These are phyloP conservation scores for Pipa parva DNA, from an alignment of 2,113 vertebrate genomes.

Conservation along the genomic window DNA sequence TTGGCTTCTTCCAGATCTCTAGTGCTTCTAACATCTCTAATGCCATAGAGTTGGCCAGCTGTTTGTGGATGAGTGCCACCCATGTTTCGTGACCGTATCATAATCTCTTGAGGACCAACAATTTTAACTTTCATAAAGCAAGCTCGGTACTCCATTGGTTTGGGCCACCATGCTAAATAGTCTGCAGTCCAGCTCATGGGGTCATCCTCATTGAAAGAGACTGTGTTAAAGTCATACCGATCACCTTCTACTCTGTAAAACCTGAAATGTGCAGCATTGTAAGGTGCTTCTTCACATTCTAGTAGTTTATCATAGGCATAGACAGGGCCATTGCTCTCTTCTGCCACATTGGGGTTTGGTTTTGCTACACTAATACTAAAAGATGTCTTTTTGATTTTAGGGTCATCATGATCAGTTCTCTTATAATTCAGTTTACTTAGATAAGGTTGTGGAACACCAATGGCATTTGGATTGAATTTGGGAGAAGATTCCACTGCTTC, in stretches of 20 bases:
- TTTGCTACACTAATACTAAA: constrained; percentile 93
- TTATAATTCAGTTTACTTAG: constrained; percentile 87
- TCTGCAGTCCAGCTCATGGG: constrained; percentile 96
- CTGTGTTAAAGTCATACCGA: constrained; percentile 88
- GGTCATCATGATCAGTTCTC: constrained; percentile 83
- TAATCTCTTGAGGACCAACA: constrained; percentile 79
- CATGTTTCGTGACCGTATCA: constrained; percentile 90
- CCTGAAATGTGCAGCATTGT: constrained; percentile 83
- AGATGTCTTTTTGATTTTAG: constrained; percentile 82
- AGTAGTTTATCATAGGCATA: constrained; percentile 83
- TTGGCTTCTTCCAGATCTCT: constrained; percentile 67
- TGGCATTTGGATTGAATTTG: constrained; percentile 78
- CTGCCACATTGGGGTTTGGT: constrained; percentile 75
- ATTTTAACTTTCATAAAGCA: constrained; percentile 94
- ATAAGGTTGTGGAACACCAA: constrained; percentile 92
- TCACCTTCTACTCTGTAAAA: constrained; percentile 93
- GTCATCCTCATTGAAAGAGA: constrained; percentile 91
- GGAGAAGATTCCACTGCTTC: constrained; percentile 84
- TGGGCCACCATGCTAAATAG: constrained; percentile 96
- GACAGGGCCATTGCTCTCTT: constrained; percentile 87
- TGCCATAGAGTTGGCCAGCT: constrained; percentile 86
- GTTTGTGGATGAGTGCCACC: constrained; percentile 90
- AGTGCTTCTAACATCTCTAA: constrained; percentile 86
- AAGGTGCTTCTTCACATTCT: constrained; percentile 85
- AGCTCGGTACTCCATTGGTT: constrained; percentile 93